Base-by-base conservation (phyloP, 2,113 vertebrate species). In the Syngnathus typhle region DNA sequence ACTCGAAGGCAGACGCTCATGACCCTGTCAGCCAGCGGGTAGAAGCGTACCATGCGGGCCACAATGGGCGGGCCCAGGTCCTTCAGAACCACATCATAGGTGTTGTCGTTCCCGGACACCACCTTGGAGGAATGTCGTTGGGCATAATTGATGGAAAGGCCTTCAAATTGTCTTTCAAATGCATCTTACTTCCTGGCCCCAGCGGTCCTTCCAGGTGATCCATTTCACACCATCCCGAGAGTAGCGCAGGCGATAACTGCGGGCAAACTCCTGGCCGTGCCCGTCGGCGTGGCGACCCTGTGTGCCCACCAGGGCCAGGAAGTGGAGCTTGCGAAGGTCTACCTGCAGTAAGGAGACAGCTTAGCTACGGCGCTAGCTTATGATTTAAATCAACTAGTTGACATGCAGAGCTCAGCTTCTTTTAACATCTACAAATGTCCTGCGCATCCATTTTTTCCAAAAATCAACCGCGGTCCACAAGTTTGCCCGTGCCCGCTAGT, bases 1-100 rank as follows among this genome's bases (percentile, higher is more conserved):
- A 98, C 92, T 13, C 96, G 91, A 41, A 98, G 89, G 83, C 96
- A 98, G 54, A 98, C 95, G 0, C 95, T 98, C 95, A 98, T 97
- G 66, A 96, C 92, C 0, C 96, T 91, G 85, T 97, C 95, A 0
- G 95, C 94, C 38, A 94, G 87, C 0, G 96, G 95, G 74, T 94
- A 94, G 78, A 97, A 93, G 0, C 96, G 94, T 13, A 96, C 92
- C 64, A 93, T 91, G 2, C 93, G 92, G 1, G 95, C 94, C 59
- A 97, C 93, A 16, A 94, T 89, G 1, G 96, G 89, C 0, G 95
- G 96, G 0, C 95, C 91, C 37, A 98, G 91, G 79, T 98, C 96
- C 80, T 98, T 98, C 74, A 98, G 86, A 15, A 97, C 95, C 64
- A 95, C 90, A 5, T 94, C 94, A 7, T 93, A 91, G 0, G 96